Base-by-base conservation (phyloP, 2,797 vertebrate species). In the Distichodus sexfasciatus region DNA sequence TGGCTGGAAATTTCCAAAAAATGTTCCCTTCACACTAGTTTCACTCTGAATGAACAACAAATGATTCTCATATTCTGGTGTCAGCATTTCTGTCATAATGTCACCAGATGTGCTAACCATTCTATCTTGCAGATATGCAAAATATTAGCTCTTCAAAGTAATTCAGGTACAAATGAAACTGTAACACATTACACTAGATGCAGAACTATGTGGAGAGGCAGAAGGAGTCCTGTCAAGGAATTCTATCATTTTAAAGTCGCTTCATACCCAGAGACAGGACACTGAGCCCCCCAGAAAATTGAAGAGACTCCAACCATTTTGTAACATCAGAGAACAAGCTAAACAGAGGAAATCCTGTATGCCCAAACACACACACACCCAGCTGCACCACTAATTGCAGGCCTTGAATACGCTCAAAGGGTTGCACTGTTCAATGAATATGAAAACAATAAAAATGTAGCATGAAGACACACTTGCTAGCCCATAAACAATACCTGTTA, bases 291-390 rank as follows among this genome's bases (percentile, higher is more conserved):
- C 17, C 15, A 23, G 19, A 38, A 36, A 41, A 26, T 26, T 40
- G 36, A 14, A 59, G 17, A 55, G 6, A 40, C 35, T 40, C 21
- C 23, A 57, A 57, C 17, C 19, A 59, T 59, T 41, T 26, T 58
- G 33, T 36, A 35, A 57, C 54, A 58, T 40, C 36, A 58, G 35
- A 58, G 17, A 55, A 38, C n/a, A n/a, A 54, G 7, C 36, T 28
- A 59, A 33, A 40, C 3, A 64, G 17, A 58, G 43, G 38, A 15
- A 66, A 24, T 51, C 46, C 54, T 48, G 29, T 53, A 14, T 62
- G 26, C 11, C 23, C 61, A 38, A 29, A 55, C 9, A 64, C 44
- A 60, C 26, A 54, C 10, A 58, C 40, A 47, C 24, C 29, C 41
- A 48, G 29, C 57, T 35, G 44, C 28, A 62, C 23, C 66, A 2